Percentiles rank a stretch among this genome's conserved stretches.
Conservation (phyloP, 2,113 vertebrate species). For the Penelope pileata region DNA sequence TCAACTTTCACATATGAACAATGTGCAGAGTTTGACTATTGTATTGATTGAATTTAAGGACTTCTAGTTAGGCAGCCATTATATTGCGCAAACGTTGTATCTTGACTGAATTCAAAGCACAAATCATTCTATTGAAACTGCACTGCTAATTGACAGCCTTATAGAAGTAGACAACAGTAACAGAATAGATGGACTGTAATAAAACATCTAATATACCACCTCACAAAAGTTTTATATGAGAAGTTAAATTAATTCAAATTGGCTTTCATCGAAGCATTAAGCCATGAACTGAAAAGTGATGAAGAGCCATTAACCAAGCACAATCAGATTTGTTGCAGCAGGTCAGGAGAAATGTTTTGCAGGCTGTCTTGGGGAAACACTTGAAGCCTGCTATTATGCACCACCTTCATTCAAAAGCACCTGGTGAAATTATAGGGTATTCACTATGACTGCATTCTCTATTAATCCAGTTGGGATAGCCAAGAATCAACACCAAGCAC, state of each 20-base stretch:
- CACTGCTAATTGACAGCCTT: slow-evolving; percentile 49
- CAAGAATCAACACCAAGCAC: not conserved
- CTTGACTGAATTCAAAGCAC: slow-evolving; percentile 41
- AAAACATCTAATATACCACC: slow-evolving; percentile 58
- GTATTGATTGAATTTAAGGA: slow-evolving; percentile 14
- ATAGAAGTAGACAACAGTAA: slow-evolving; percentile 21
- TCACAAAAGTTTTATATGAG: slow-evolving; percentile 63
- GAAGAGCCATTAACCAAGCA: slow-evolving; percentile 45
- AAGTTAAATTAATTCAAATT: slow-evolving; percentile 65
- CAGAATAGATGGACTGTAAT: slow-evolving; percentile 57
- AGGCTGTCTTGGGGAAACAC: not conserved
- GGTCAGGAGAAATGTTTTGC: not conserved
- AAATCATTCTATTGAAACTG: slow-evolving; percentile 50
- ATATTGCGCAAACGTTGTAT: slow-evolving; percentile 33
- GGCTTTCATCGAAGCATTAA: slow-evolving; percentile 58
- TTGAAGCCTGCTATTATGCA: not conserved
- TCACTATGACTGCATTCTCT: not conserved
- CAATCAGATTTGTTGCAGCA: slow-evolving; percentile 35
- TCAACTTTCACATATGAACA: not conserved
- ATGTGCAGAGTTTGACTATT: not conserved
- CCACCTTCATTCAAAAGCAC: not conserved
- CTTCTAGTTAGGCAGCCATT: slow-evolving; percentile 12
- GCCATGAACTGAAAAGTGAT: slow-evolving; percentile 59
- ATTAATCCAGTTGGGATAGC: not conserved
- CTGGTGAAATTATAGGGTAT: not conserved